These are phyloP conservation scores for Atrina japonica DNA, from an alignment of 2,888 invertebrate genomes.

Conservation along the genomic window DNA sequence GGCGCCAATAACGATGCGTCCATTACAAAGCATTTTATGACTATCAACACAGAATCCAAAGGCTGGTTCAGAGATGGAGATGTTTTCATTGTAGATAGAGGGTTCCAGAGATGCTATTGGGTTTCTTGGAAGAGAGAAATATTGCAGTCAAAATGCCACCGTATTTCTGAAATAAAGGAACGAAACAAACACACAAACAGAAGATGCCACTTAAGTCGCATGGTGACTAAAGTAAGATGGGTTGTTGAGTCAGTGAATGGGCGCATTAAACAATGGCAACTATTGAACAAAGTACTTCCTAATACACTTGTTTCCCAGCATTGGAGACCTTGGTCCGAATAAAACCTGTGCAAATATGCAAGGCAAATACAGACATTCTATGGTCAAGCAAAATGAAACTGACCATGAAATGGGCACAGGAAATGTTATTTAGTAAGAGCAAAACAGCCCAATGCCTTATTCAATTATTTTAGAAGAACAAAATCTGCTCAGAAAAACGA, in stretches of 20 bases:
- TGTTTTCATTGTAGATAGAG: too few relatives aligned
- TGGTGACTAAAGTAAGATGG: conserved; percentile 39
- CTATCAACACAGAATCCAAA: too few relatives aligned
- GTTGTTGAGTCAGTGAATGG: conserved; percentile 34
- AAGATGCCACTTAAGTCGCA: conserved; percentile 21
- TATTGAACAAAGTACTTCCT: too few relatives aligned
- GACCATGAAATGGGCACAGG: background rate
- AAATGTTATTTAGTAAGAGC: background rate
- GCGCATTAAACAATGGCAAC: conserved; percentile 12
- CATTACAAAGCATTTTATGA: conserved; percentile 27
- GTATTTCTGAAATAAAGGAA: conserved; percentile 15
- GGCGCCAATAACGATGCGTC: conserved; percentile 25
- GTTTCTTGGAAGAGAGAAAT: too few relatives aligned
- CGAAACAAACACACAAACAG: conserved; percentile 28
- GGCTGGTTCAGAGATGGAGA: too few relatives aligned
- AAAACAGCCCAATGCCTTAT: background rate
- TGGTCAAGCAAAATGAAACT: too few relatives aligned
- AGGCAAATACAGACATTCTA: conserved; percentile 8
- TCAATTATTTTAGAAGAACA: background rate
- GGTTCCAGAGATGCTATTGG: too few relatives aligned
- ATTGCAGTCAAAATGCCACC: too few relatives aligned
- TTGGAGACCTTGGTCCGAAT: conserved; percentile 5
- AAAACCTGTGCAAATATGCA: conserved; percentile 1
- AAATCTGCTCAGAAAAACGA: background rate
- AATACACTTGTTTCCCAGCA: conserved; percentile 9